A percentile compares a stretch with the other conserved stretches of the same genome.
phyloP scores from a whole-genome alignment of 1,140 invertebrate genomes.

The Aporrectodea caliginosa region DNA sequence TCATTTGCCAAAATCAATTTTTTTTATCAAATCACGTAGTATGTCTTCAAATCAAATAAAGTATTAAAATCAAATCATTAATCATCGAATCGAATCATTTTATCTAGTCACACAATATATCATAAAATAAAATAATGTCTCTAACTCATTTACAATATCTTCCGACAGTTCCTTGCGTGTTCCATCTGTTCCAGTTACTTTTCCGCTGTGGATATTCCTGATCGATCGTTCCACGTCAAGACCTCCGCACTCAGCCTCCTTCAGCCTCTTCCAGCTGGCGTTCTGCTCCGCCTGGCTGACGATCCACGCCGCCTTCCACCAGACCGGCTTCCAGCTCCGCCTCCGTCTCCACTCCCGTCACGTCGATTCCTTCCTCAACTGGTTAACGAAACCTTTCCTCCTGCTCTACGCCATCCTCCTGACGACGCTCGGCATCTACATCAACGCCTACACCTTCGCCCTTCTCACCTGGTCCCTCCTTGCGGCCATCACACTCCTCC shows the following conservation, averaged over 20 bases:
- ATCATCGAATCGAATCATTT: no score
- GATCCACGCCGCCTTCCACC: not conserved
- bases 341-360: not conserved
- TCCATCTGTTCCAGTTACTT: no score
- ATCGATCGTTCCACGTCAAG: no score
- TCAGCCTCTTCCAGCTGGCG: not conserved
- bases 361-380: not conserved
- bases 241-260: no score
- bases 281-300: not conserved
- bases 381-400: not conserved
- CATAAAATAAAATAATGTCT: no score
- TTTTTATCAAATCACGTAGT: no score
- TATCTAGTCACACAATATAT: no score
- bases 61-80: no score
- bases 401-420: not conserved
- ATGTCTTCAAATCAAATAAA: no score
- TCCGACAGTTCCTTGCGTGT: no score
- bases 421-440: not conserved
- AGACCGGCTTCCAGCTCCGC: not conserved
- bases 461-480: not conserved
- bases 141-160: no score
- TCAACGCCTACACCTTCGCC: not conserved
- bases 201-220: not conserved
- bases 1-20: no score
- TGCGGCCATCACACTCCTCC: not conserved